Evolutionary conservation across 1,140 invertebrate species (phyloP).

Genomic region (Cydia strobilella): DNA sequence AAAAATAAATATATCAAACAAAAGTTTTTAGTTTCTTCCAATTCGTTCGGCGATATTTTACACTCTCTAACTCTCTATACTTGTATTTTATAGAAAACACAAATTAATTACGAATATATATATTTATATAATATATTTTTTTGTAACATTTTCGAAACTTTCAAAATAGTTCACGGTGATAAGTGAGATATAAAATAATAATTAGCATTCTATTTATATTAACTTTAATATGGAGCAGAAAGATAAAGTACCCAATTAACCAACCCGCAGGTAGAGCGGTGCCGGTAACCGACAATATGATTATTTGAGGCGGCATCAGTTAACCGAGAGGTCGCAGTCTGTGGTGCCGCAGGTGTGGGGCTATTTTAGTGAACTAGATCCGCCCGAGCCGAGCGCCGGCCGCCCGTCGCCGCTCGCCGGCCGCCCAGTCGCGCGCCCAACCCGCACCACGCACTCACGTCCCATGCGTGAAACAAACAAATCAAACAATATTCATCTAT

Average conservation of each 20-base stretch:
- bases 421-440: slow-evolving; percentile 53
- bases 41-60: too few species aligned
- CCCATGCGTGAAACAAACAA: slow-evolving; percentile 9
- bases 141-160: background rate
- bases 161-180: background rate
- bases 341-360: slow-evolving; percentile 67
- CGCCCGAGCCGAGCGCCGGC: slow-evolving; percentile 40
- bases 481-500: slow-evolving; percentile 12
- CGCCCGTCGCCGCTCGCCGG: slow-evolving; percentile 49
- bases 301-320: slow-evolving; percentile 41
- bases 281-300: slow-evolving; percentile 15
- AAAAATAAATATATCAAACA: too few species aligned
- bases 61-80: too few species aligned
- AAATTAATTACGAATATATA: too few species aligned
- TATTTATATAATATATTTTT: background rate
- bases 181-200: slow-evolving; percentile 52
- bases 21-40: too few species aligned
- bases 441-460: slow-evolving; percentile 39
- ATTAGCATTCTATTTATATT: slow-evolving; percentile 47
- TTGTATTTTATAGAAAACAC: too few species aligned
- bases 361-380: slow-evolving; percentile 63
- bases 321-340: slow-evolving; percentile 57
- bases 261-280: background rate
- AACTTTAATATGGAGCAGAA: slow-evolving; percentile 6
- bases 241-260: slow-evolving; percentile 8